Base-by-base conservation (phyloP, 2,888 invertebrate genomes). In the Meghimatium bilineatum region DNA sequence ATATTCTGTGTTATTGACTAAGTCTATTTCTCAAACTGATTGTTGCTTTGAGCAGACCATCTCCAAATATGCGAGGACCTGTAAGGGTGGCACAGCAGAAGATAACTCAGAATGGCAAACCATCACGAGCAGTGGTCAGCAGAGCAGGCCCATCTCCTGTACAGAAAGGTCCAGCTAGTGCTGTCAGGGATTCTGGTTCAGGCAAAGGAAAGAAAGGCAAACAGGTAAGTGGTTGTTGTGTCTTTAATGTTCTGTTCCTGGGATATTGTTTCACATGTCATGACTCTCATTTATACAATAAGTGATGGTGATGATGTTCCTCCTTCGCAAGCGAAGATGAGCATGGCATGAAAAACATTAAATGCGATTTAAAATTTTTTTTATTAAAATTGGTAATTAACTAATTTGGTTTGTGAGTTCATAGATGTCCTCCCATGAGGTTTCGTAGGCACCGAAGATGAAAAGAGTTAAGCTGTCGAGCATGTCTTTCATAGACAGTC, bases 41-140 rank as follows among this genome's bases (percentile, higher is more conserved):
- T 52, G 29, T 52, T 74, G 17, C 52, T 10, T 34, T 66, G 78
- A 69, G 17, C 84, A 92, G 92, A 87, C 92, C 92, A 1, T 91
- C 92, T 0, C 92, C 92, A 36, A 91, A 92, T 80, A 89, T 91
- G 17, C 87, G 91, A 83, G 91, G 89, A 60, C 86, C 86, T 5
- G 86, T 86, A 60, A 88, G 85, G 49, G 74, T 85, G 12, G 74
- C 82, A 6, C 87, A 83, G 6, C 90, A 88, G 79, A 90, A 87
- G 79, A 80, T 85, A 74, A 88, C 89, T 67, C 88, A 89, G 32
- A 83, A 84, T 34, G 87, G 88, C 36, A 83, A 86, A 67, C 88
- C 90, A 63, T 72, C 86, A 36, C 86, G 85, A 34, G 87, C 87
- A 34, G 76, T 44, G 32, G 80, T 38, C 32, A 67, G 66, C 87